Conservation (phyloP, 1,140 invertebrate species). For the Nephotettix cincticeps region DNA sequence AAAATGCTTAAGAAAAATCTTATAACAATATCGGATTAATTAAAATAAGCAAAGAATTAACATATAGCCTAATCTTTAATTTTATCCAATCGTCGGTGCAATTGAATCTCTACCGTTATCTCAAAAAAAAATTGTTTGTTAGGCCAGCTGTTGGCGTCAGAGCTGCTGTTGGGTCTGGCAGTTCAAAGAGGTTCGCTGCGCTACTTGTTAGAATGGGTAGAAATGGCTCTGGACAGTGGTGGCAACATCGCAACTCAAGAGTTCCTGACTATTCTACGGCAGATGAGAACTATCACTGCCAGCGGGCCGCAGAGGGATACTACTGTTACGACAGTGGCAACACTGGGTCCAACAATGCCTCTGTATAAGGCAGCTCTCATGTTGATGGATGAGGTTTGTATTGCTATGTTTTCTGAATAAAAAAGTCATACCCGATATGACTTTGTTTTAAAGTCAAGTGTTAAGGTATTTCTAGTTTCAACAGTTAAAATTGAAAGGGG, state of each 20-base stretch:
- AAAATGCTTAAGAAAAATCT: too few relatives aligned
- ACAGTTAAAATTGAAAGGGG: too few relatives aligned
- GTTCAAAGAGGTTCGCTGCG: constrained; percentile 62
- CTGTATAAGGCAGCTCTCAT: constrained; percentile 56
- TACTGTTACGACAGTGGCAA: neutral
- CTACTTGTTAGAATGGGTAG: constrained; percentile 64
- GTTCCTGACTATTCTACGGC: neutral
- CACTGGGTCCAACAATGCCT: constrained; percentile 40
- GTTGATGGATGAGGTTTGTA: constrained; percentile 55
- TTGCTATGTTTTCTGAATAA: constrained; percentile 2
- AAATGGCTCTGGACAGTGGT: constrained; percentile 54
- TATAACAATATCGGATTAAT: too few relatives aligned
- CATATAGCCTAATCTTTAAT: too few relatives aligned
- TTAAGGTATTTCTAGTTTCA: too few relatives aligned
- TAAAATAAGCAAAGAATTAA: too few relatives aligned
- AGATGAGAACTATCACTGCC: constrained; percentile 5
- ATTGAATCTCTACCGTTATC: too few relatives aligned
- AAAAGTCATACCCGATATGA: neutral
- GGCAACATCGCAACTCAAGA: constrained; percentile 30
- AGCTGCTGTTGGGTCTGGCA: constrained; percentile 58
- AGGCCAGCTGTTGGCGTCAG: constrained; percentile 53
- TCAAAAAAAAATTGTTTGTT: too few relatives aligned
- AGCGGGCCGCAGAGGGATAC: neutral
- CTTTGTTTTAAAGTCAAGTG: too few relatives aligned
- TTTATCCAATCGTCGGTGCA: too few relatives aligned